Evolutionary conservation across 2,113 vertebrate genomes (phyloP).

Genomic region (Halichoeres trimaculatus): DNA sequence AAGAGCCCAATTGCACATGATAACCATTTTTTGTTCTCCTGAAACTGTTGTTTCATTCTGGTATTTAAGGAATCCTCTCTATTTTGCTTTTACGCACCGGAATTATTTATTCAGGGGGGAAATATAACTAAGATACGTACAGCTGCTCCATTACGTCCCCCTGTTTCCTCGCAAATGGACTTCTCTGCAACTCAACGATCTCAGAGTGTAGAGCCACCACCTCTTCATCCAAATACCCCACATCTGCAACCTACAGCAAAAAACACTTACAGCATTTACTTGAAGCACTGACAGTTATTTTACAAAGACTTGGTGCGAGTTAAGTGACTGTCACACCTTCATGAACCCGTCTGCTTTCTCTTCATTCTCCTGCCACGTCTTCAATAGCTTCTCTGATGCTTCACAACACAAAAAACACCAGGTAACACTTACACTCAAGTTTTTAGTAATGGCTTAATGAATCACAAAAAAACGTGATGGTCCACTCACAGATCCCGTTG

Average conservation of each 20-base stretch:
- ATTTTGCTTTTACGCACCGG: background rate
- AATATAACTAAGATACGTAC: conserved; percentile 79
- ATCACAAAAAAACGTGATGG: conserved; percentile 2
- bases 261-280: background rate
- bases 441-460: background rate
- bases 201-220: conserved; percentile 96
- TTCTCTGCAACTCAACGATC: conserved; percentile 96
- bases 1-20: too few species aligned
- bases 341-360: conserved; percentile 89
- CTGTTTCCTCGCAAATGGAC: conserved; percentile 92
- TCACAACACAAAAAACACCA: conserved; percentile 26
- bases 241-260: conserved; percentile 88
- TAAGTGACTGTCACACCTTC: conserved; percentile 50
- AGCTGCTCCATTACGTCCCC: conserved; percentile 94
- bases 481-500: conserved; percentile 92
- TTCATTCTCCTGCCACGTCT: conserved; percentile 97
- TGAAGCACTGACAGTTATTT: background rate
- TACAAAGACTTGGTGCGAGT: background rate
- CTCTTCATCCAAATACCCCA: conserved; percentile 93
- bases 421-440: background rate
- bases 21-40: too few species aligned
- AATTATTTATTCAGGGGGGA: background rate
- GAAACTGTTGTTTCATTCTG: too few species aligned
- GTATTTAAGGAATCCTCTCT: too few species aligned
- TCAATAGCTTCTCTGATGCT: conserved; percentile 98